A percentile compares a stretch with the other conserved stretches of the same genome.
phyloP scores from a whole-genome alignment of 1,140 invertebrate species.

The Drosophila insularis region DNA sequence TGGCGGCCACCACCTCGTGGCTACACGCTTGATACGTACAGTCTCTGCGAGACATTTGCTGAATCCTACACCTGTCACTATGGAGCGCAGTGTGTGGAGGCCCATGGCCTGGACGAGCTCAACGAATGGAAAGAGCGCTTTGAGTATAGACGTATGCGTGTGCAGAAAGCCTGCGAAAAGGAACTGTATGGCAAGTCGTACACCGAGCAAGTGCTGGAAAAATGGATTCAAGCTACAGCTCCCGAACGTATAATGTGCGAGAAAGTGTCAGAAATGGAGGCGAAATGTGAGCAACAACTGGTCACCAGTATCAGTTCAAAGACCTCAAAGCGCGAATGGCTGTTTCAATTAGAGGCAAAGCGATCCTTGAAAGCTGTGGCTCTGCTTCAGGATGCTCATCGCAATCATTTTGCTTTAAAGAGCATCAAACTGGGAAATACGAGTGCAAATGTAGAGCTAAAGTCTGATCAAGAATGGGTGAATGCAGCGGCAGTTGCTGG shows the following conservation, averaged over 20 bases:
- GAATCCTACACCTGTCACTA: slow-evolving; percentile 85
- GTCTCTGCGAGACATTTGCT: slow-evolving; percentile 85
- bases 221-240: slow-evolving; percentile 85
- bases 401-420: slow-evolving; percentile 88
- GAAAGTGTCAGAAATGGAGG: slow-evolving; percentile 85
- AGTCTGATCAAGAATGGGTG: slow-evolving; percentile 86
- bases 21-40: slow-evolving; percentile 84
- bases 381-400: slow-evolving; percentile 88
- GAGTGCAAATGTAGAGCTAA: slow-evolving; percentile 71
- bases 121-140: slow-evolving; percentile 90
- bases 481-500: slow-evolving; percentile 34
- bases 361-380: slow-evolving; percentile 85
- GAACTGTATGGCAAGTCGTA: slow-evolving; percentile 87
- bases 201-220: slow-evolving; percentile 87
- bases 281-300: slow-evolving; percentile 85
- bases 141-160: slow-evolving; percentile 86
- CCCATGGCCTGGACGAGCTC: slow-evolving; percentile 88
- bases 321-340: slow-evolving; percentile 87
- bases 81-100: slow-evolving; percentile 89
- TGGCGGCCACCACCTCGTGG: slow-evolving; percentile 88
- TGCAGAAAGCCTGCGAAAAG: slow-evolving; percentile 87
- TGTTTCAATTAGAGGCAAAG: slow-evolving; percentile 85
- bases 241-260: slow-evolving; percentile 85
- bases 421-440: slow-evolving; percentile 81
- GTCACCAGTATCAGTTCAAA: slow-evolving; percentile 87